phyloP scores from a whole-genome alignment of 1,140 invertebrate species.

The Myzus persicae region DNA sequence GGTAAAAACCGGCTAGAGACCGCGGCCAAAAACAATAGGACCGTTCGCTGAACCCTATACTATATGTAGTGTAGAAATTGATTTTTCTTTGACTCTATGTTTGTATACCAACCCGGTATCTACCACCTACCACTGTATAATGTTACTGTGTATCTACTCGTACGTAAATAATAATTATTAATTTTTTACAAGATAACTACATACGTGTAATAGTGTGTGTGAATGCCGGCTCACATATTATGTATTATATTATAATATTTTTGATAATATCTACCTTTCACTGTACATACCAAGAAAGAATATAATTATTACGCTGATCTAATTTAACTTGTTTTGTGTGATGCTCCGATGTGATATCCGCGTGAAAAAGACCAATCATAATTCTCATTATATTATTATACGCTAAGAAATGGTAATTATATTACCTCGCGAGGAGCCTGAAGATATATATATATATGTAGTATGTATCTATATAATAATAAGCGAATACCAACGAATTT shows the following conservation, averaged over 20 bases:
- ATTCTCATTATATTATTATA: conserved; percentile 25
- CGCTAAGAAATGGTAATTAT: conserved; percentile 23
- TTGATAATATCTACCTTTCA: conserved; percentile 43
- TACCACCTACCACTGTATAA: neutral
- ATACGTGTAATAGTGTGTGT: neutral
- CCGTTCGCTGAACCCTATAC: neutral
- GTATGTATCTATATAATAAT: neutral
- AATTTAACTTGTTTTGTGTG: neutral
- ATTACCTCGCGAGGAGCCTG: neutral
- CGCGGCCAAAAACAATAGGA: conserved; percentile 35
- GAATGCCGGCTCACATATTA: neutral
- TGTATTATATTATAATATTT: neutral
- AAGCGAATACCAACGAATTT: neutral
- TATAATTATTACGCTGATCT: conserved; percentile 43
- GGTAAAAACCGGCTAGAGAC: neutral
- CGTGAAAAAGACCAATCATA: conserved; percentile 33
- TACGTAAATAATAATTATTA: neutral
- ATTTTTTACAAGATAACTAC: neutral
- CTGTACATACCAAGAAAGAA: neutral
- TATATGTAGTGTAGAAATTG: conserved; percentile 18
- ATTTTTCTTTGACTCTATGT: conserved; percentile 13
- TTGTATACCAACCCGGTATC: neutral
- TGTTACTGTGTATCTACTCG: neutral
- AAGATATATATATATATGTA: neutral
- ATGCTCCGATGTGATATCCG: neutral